Base-by-base conservation (phyloP, 37 sponge, comb jelly and placozoan species). In the Agelas oroides region DNA sequence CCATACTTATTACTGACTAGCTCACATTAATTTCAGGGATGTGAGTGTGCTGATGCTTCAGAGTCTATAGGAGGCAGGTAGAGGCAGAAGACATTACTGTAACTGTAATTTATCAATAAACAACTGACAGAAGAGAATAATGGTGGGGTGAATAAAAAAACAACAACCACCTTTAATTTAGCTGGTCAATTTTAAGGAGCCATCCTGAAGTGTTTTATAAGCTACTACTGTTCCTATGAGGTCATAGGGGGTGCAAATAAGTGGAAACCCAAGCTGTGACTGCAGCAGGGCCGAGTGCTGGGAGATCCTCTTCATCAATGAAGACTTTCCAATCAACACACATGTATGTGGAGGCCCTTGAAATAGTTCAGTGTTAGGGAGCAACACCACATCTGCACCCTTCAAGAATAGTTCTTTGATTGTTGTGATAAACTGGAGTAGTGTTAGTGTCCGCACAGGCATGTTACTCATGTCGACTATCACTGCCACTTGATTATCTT, bases 161-260 rank as follows among this genome's bases (percentile, higher is more conserved):
- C n/a, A n/a, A n/a, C n/a, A n/a, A n/a, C n/a, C n/a, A n/a, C n/a
- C n/a, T n/a, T n/a, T n/a, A n/a, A n/a, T n/a, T n/a, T n/a, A 46
- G 46, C 46, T 46, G 8, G 3, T 46, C 8, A 12, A 8, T 46
- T 46, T 46, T 8, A 46, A 8, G 3, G 46, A 46, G 8, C 46
- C 46, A 46, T 12, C 79, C 31, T 78, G 79, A 46, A 78, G 66
- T 33, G 81, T 39, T 32, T 80, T 80, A 54, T 52, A 80, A 24
- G 84, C 75, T 38, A 74, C 84, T 21, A 84, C 67, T 23, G 74
- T 75, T 21, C 76, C 84, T 6, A 84, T 39, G 5, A 61, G 25
- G 23, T 84, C 84, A 84, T 84, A 46, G 21, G 75, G 59, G 14
- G 65, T 25, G 57, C 74, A 66, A 20, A 65, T 37, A 25, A 84